These are phyloP conservation scores for Calycopis cecrops DNA, from an alignment of 1,140 invertebrate genomes.

Conservation along the genomic window DNA sequence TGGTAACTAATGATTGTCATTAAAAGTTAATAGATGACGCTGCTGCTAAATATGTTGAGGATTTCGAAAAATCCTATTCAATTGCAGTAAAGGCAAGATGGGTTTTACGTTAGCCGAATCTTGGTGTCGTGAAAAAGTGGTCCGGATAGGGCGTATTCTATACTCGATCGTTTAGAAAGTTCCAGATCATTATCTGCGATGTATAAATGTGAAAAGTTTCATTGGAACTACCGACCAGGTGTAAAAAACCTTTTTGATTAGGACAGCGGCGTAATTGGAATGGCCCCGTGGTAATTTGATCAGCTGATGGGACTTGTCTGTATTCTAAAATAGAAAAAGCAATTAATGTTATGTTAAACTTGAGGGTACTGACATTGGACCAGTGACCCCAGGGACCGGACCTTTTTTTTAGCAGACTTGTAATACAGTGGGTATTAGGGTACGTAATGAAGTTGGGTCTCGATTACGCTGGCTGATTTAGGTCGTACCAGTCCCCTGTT, in stretches of 20 bases:
- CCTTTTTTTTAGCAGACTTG: no score
- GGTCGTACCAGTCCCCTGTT: no score
- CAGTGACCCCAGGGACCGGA: no score
- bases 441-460: no score
- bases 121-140: slow-evolving; percentile 33
- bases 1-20: neutral
- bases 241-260: neutral
- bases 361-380: no score
- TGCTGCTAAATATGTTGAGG: slow-evolving; percentile 24
- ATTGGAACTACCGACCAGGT: neutral
- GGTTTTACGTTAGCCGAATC: slow-evolving; percentile 33
- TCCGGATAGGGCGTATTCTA: slow-evolving; percentile 24
- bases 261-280: neutral
- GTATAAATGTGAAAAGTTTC: neutral
- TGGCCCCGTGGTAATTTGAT: neutral
- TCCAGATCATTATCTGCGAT: neutral
- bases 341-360: no score
- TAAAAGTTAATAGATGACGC: slow-evolving; percentile 9
- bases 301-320: neutral
- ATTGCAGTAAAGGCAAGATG: slow-evolving; percentile 51
- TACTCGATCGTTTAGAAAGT: neutral
- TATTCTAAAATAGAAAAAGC: no score
- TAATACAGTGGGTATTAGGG: no score
- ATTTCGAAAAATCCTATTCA: slow-evolving; percentile 51
- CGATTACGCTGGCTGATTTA: no score